These are phyloP conservation scores for Tipula unca DNA, from an alignment of 2,888 invertebrate species.

Conservation along the genomic window DNA sequence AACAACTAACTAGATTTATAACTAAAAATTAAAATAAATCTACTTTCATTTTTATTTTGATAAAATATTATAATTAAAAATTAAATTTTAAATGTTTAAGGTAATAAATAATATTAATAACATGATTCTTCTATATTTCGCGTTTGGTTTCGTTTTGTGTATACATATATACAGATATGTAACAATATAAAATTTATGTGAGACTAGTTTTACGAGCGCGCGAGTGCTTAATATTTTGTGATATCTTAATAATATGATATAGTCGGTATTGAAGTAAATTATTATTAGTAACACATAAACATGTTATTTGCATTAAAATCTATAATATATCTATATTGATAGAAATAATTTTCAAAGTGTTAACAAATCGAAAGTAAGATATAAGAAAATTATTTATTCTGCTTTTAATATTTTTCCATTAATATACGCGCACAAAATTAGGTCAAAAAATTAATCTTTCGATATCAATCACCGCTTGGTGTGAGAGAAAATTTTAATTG, in stretches of 20 bases:
- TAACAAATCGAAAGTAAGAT: neutral
- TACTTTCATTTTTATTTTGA: neutral
- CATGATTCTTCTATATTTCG: neutral
- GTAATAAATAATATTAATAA: neutral
- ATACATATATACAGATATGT: too few species aligned
- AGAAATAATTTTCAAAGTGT: neutral
- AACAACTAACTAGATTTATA: neutral
- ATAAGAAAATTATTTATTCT: neutral
- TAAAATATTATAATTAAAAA: neutral
- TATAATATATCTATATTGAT: neutral
- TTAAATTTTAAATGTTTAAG: neutral
- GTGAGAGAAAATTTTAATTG: conserved; percentile 2
- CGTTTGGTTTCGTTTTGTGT: neutral
- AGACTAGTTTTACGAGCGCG: neutral
- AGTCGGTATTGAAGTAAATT: neutral
- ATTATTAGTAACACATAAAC: neutral
- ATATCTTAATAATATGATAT: neutral
- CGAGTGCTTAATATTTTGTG: neutral
- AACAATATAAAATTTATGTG: neutral
- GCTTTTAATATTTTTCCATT: neutral
- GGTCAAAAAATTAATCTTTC: neutral
- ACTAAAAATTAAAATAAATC: neutral
- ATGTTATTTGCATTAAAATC: conserved; percentile 3
- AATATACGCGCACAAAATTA: neutral
- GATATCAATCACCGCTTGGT: neutral